Percentiles rank a stretch among this genome's conserved stretches.
Conservation (phyloP, 2,888 invertebrate species). For the Stenchaetothrips biformis region DNA sequence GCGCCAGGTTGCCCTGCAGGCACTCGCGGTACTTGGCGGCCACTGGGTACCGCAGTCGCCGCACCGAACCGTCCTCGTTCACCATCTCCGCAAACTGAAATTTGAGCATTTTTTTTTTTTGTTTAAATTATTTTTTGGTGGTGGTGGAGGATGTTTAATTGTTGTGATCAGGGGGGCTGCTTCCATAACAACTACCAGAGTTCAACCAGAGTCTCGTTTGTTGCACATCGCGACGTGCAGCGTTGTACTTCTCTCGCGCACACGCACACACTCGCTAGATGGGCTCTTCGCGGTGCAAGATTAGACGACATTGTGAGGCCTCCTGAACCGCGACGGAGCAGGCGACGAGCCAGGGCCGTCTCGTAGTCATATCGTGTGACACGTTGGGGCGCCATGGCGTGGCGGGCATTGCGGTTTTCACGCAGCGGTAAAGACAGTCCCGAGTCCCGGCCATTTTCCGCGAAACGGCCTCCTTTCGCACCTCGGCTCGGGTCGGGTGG, state of each 20-base stretch:
- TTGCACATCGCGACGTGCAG: no score
- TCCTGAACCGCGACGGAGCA: background rate
- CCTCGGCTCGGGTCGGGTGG: no score
- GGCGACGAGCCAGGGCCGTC: background rate
- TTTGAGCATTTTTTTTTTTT: background rate
- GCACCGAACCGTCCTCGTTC: constrained; percentile 2
- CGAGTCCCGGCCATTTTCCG: no score
- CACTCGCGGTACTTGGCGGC: constrained; percentile 7
- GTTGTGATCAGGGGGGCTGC: no score
- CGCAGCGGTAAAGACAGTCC: no score
- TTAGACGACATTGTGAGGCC: constrained; percentile 12
- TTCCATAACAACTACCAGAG: no score
- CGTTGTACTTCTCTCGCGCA: no score
- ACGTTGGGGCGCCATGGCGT: background rate
- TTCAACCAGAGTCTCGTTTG: background rate
- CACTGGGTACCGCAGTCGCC: background rate
- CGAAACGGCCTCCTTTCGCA: no score
- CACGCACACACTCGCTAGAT: background rate
- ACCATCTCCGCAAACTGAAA: background rate
- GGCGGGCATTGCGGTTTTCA: no score
- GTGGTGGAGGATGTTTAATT: no score
- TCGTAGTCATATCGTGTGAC: constrained; percentile 5
- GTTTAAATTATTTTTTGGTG: no score
- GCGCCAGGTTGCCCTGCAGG: background rate
- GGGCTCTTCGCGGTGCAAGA: background rate